phyloP scores from a whole-genome alignment of 2,888 invertebrate genomes.

The Panzeria rudis region DNA sequence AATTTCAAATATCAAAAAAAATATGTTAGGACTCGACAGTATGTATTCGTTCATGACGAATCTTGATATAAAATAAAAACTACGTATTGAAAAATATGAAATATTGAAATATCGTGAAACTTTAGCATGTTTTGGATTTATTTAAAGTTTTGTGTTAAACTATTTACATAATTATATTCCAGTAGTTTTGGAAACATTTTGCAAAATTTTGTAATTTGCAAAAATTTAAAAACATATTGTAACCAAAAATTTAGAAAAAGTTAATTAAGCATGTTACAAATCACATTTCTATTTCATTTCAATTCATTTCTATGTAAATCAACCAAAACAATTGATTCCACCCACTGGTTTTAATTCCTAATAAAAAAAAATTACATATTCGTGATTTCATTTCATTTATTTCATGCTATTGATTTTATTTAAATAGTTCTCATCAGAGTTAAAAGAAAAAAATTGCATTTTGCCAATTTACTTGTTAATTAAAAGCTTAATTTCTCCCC shows the following conservation, averaged over 20 bases:
- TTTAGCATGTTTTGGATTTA: background rate
- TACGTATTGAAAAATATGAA: background rate
- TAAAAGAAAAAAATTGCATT: background rate
- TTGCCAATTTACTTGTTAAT: background rate
- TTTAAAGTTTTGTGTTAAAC: background rate
- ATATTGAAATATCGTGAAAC: background rate
- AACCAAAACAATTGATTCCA: background rate
- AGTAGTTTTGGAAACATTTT: background rate
- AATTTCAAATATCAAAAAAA: background rate
- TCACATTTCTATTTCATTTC: background rate
- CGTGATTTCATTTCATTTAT: background rate
- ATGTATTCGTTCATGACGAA: background rate
- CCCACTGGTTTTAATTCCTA: background rate
- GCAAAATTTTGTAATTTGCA: background rate
- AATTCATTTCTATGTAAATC: background rate
- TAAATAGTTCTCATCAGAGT: background rate
- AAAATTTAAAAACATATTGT: too few relatives aligned
- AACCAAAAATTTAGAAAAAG: background rate
- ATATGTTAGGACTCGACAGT: background rate
- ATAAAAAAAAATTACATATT: background rate
- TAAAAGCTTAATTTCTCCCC: background rate
- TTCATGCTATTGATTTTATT: too few relatives aligned
- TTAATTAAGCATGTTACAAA: background rate
- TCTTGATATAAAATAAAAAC: background rate
- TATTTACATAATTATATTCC: background rate